phyloP scores from a whole-genome alignment of 2,113 vertebrate genomes.

The Xiphophorus hellerii region DNA sequence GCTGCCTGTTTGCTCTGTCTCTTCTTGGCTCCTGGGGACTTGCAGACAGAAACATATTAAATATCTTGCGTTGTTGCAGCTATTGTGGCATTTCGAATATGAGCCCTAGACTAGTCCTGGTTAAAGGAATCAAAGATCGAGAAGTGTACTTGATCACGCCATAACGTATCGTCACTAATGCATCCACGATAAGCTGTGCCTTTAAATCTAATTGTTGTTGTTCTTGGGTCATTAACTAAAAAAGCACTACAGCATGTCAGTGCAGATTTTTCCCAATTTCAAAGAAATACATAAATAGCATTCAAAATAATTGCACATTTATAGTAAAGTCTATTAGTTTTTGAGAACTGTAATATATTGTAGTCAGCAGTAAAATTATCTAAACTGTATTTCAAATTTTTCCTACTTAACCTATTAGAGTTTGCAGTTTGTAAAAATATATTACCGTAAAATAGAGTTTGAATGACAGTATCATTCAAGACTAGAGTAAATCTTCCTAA shows the following conservation, averaged over 20 bases:
- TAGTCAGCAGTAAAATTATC: no score
- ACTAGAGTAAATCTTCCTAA: not conserved
- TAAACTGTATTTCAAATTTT: not conserved
- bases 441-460: not conserved
- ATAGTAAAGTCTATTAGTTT: no score
- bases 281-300: no score
- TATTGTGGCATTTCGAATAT: conserved; percentile 72
- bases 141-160: conserved; percentile 32
- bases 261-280: no score
- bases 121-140: conserved; percentile 60
- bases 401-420: not conserved
- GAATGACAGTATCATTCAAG: not conserved
- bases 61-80: conserved; percentile 72
- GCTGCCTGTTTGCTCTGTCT: conserved; percentile 50
- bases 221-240: not conserved
- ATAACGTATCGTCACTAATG: conserved; percentile 17
- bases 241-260: no score
- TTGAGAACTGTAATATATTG: not conserved
- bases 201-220: conserved; percentile 16
- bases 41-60: conserved; percentile 80
- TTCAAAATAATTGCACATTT: no score
- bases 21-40: conserved; percentile 73
- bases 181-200: conserved; percentile 20
- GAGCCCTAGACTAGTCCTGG: conserved; percentile 61
- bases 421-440: not conserved